Evolutionary conservation across 2,797 vertebrate genomes (phyloP).

Genomic region (Taeniopygia guttata): DNA sequence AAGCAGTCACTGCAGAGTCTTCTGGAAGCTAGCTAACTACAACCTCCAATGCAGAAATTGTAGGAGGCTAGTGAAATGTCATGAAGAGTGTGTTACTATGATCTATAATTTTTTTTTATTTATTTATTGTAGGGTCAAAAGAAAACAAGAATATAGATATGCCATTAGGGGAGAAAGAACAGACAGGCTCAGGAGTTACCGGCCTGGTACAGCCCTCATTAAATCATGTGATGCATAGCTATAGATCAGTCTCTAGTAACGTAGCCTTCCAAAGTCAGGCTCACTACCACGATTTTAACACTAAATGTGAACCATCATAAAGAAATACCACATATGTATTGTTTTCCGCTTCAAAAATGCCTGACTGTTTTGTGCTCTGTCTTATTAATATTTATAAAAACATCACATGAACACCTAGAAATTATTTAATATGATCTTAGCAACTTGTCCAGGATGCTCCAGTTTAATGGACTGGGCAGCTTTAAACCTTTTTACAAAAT

Average conservation of each 20-base stretch:
- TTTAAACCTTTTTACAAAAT: neutral
- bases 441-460: neutral
- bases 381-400: neutral
- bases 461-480: neutral
- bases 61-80: neutral
- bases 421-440: neutral
- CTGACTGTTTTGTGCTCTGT: neutral
- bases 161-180: neutral
- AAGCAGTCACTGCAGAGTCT: neutral
- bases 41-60: neutral
- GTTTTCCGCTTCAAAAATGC: neutral
- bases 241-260: neutral
- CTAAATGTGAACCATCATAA: neutral
- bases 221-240: neutral
- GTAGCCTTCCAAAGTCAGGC: neutral
- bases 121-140: neutral
- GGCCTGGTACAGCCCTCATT: neutral
- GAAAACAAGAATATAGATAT: neutral
- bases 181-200: neutral
- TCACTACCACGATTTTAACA: neutral
- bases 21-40: neutral
- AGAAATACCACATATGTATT: neutral
- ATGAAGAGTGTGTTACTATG: neutral
- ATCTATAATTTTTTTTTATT: neutral
- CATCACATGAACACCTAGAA: neutral